Conservation (phyloP, 2,797 vertebrate genomes). For the Chelon auratus region DNA sequence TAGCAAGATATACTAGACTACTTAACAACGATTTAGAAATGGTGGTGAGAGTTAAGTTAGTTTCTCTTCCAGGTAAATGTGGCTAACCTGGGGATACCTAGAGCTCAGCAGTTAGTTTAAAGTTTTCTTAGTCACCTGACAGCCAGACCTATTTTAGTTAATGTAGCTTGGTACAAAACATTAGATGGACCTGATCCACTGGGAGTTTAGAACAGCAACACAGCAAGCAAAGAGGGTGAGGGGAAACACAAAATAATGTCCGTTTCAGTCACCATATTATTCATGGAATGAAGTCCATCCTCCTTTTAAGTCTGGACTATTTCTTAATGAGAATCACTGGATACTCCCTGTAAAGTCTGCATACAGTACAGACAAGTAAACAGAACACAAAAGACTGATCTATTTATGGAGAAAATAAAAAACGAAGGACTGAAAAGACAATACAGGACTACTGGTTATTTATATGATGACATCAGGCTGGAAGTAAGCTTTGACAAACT, state of each 20-base stretch:
- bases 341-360: constrained; percentile 3
- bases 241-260: background rate
- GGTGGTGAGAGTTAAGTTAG: too few relatives aligned
- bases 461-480: background rate
- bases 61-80: too few relatives aligned
- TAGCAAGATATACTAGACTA: too few relatives aligned
- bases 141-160: background rate
- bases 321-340: constrained; percentile 10
- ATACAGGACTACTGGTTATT: constrained; percentile 4
- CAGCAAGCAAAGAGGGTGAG: background rate
- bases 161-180: background rate
- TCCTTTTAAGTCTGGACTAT: constrained; percentile 2
- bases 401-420: background rate
- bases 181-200: constrained; percentile 6
- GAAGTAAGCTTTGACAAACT: background rate
- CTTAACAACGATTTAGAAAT: too few relatives aligned
- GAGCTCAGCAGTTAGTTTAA: too few relatives aligned
- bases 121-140: too few relatives aligned
- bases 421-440: constrained; percentile 6
- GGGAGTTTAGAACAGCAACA: constrained; percentile 6
- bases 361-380: constrained; percentile 1
- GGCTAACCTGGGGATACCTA: too few relatives aligned
- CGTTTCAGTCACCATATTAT: background rate
- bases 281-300: background rate
- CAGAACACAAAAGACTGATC: background rate